phyloP scores from a whole-genome alignment of 2,113 vertebrate species.

The Tenebrosternarchus preto region DNA sequence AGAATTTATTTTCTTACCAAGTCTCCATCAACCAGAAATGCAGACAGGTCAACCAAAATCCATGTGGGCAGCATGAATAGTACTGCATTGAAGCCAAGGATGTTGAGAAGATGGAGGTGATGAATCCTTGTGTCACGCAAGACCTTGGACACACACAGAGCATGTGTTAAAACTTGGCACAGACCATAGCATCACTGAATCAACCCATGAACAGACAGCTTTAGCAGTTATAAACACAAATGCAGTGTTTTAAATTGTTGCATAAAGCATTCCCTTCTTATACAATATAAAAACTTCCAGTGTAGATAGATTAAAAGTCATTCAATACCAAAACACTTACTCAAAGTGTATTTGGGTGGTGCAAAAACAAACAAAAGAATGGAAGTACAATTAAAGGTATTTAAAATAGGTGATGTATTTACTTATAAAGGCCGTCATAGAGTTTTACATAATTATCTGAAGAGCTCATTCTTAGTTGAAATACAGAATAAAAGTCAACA shows the following conservation, averaged over 20 bases:
- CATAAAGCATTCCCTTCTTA: too few relatives aligned
- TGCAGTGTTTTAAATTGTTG: too few relatives aligned
- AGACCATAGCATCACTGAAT: too few relatives aligned
- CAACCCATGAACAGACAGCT: too few relatives aligned
- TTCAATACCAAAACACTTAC: neutral
- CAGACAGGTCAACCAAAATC: slow-evolving; percentile 92
- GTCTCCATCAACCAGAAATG: slow-evolving; percentile 90
- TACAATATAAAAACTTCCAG: too few relatives aligned
- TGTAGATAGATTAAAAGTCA: too few relatives aligned
- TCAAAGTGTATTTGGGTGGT: too few relatives aligned
- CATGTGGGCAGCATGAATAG: slow-evolving; percentile 98
- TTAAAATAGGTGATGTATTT: neutral
- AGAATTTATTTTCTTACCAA: slow-evolving; percentile 76
- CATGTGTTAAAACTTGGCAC: neutral
- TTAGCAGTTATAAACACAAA: neutral
- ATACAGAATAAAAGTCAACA: neutral
- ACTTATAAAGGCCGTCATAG: too few relatives aligned
- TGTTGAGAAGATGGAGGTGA: slow-evolving; percentile 90
- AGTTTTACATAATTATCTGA: neutral
- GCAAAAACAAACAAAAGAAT: neutral
- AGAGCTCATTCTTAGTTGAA: neutral
- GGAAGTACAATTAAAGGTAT: neutral
- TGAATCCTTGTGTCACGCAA: slow-evolving; percentile 90
- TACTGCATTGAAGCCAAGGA: slow-evolving; percentile 91
- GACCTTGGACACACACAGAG: slow-evolving; percentile 74